These are phyloP conservation scores for Gallinago solitaria DNA, from an alignment of 2,797 vertebrate species.

Conservation along the genomic window DNA sequence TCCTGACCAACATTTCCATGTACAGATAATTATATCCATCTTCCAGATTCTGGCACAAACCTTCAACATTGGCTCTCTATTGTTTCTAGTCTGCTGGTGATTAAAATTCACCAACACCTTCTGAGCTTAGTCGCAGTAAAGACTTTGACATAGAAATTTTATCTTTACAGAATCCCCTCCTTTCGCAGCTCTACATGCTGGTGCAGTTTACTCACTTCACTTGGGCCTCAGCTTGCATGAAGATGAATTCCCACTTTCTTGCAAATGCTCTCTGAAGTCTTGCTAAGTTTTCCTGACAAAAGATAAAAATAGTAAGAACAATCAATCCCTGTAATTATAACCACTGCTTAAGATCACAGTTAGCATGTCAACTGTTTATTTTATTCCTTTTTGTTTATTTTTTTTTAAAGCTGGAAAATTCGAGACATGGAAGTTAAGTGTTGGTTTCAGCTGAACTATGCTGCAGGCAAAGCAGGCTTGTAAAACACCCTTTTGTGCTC, in stretches of 20 bases:
- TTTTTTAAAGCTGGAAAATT: background rate
- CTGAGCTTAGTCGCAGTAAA: background rate
- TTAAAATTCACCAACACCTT: conserved; percentile 4
- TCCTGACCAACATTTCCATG: background rate
- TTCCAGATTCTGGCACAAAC: background rate
- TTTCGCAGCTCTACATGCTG: background rate
- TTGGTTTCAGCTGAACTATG: conserved; percentile 1
- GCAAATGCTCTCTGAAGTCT: conserved; percentile 94
- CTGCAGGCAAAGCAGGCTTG: background rate
- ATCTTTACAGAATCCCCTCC: background rate
- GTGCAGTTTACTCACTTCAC: conserved; percentile 88
- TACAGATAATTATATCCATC: background rate
- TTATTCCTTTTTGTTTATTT: background rate
- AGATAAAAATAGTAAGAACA: conserved; percentile 56
- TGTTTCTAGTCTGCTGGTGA: background rate
- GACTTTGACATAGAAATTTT: background rate
- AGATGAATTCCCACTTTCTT: conserved; percentile 98
- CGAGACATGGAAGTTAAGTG: background rate
- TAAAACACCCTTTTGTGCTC: background rate
- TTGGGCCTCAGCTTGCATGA: conserved; percentile 98
- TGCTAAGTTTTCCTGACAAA: conserved; percentile 91
- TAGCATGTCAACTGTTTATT: background rate
- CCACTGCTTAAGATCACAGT: background rate
- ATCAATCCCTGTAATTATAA: conserved; percentile 16
- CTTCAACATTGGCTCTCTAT: background rate